Evolutionary conservation across 2,888 invertebrate species (phyloP), one percentile per base, ranked within the genome.

Genomic region (Torymus aiolomorphi): DNA sequence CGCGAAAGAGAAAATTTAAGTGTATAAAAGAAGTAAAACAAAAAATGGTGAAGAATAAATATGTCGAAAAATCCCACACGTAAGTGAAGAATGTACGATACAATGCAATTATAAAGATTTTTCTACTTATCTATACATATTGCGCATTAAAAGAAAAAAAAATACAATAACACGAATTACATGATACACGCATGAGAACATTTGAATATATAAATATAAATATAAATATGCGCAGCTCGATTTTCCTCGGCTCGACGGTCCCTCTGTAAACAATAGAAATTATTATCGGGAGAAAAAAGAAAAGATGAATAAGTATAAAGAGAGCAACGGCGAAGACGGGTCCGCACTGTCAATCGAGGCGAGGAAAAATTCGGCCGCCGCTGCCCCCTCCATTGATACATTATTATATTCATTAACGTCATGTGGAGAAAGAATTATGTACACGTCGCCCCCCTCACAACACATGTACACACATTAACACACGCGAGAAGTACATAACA

Each of bases 111-210:
- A 71, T 61, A 85, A 85, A 84, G 81, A 84, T 86, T 86, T 86
- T 86, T 87, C 85, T 86, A 86, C 85, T 86, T 83, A 85, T 86
- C 85, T 84, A 85, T 85, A 84, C 83, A 86, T 82, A 84, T 80
- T 78, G 51, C 66, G 67, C 76, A 78, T 85, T 78, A 73, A 82
- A 42, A 42, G 8, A 1, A 8, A 42, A 42, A 42, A 42, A 42
- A 42, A 84, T 49, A 80, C 51, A 78, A 61, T 67, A 71, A 72
- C 71, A 72, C 59, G 61, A 49, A 75, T 77, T 57, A 80, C 77
- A 82, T 80, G 71, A 42, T 76, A 83, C 65, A 82, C 73, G 73
- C 71, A 82, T 74, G 74, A 65, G 80, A 52, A 81, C 69, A 82
- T 42, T 42, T 80, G 81, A 77, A 83, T 56, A 83, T 81, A 81